Percentiles rank a stretch among this genome's conserved stretches.
Evolutionary conservation across 2,888 invertebrate species (phyloP).

Genomic region (Apotomis turbidana): DNA sequence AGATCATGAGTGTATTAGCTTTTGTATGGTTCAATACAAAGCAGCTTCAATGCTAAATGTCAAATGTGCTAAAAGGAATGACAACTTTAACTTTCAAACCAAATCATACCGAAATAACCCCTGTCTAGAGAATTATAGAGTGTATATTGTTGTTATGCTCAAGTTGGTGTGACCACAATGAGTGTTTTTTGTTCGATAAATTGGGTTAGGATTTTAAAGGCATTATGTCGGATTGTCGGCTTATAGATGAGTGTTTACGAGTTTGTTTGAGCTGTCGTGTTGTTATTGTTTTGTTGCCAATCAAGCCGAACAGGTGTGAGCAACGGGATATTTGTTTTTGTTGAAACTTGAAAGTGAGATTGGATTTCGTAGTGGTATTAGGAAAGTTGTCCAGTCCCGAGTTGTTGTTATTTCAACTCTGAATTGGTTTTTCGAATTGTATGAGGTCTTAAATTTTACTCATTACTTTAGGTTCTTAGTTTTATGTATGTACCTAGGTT

Average conservation of each 20-base stretch:
- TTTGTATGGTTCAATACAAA: slow-evolving; percentile 69
- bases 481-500: too few relatives aligned
- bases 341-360: slow-evolving; percentile 21
- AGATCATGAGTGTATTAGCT: slow-evolving; percentile 80
- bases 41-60: slow-evolving; percentile 67
- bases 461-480: too few relatives aligned
- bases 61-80: slow-evolving; percentile 61
- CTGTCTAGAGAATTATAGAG: slow-evolving; percentile 45
- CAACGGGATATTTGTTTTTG: slow-evolving; percentile 29
- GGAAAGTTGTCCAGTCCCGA: not conserved
- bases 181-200: slow-evolving; percentile 63
- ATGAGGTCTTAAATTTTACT: too few relatives aligned
- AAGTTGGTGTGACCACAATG: slow-evolving; percentile 46
- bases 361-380: slow-evolving; percentile 9
- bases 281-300: slow-evolving; percentile 50
- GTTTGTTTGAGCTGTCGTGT: slow-evolving; percentile 61
- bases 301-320: slow-evolving; percentile 27
- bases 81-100: slow-evolving; percentile 25
- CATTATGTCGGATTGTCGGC: slow-evolving; percentile 66
- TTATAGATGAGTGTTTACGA: slow-evolving; percentile 62
- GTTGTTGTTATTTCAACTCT: slow-evolving; percentile 9
- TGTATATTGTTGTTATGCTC: not conserved
- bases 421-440: too few relatives aligned
- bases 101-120: slow-evolving; percentile 43
- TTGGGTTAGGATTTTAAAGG: slow-evolving; percentile 74